Percentiles rank a stretch among this genome's conserved stretches.
Conservation (phyloP, 2,113 vertebrate genomes). For the Gadus chalcogrammus region DNA sequence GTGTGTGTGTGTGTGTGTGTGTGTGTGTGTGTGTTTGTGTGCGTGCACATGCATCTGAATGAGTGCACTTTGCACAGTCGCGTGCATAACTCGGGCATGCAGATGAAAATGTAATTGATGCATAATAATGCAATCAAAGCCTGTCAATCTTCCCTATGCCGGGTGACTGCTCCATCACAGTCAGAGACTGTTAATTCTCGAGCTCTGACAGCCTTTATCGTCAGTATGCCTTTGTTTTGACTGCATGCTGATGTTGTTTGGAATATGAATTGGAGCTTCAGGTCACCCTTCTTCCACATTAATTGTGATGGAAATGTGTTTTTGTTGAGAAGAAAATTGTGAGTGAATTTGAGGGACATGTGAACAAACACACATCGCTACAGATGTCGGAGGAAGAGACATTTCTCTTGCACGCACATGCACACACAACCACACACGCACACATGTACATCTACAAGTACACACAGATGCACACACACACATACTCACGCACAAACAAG, state of each 20-base stretch:
- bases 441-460: neutral
- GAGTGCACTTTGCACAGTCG: neutral
- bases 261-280: slow-evolving; percentile 39
- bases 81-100: slow-evolving; percentile 19
- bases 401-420: slow-evolving; percentile 4
- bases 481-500: slow-evolving; percentile 9
- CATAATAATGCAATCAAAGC: slow-evolving; percentile 62
- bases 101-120: slow-evolving; percentile 49
- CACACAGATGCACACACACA: slow-evolving; percentile 8
- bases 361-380: neutral
- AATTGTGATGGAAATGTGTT: no score
- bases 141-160: slow-evolving; percentile 49
- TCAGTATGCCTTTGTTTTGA: slow-evolving; percentile 45
- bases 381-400: neutral
- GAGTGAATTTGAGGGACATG: neutral
- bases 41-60: slow-evolving; percentile 2
- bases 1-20: slow-evolving; percentile 11
- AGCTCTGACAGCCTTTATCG: slow-evolving; percentile 45
- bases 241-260: slow-evolving; percentile 46
- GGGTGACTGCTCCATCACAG: slow-evolving; percentile 37
- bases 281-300: slow-evolving; percentile 30
- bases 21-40: neutral
- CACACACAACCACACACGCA: slow-evolving; percentile 6
- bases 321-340: slow-evolving; percentile 1
- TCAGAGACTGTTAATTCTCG: slow-evolving; percentile 47